These are phyloP conservation scores for Poecilia gillii DNA, from an alignment of 2,797 vertebrate genomes.

Conservation along the genomic window DNA sequence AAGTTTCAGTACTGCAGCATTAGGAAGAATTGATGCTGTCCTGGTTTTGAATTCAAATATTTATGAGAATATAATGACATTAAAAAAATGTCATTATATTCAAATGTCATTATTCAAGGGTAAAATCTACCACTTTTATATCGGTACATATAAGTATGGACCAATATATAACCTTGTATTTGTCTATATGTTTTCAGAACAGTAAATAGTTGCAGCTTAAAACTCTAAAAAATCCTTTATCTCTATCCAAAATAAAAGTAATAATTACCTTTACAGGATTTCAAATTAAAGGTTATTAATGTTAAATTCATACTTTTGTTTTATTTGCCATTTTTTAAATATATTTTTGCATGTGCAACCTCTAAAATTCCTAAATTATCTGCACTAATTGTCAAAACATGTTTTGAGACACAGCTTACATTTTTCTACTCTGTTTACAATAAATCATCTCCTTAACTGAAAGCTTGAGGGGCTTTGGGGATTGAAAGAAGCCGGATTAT, in stretches of 20 bases:
- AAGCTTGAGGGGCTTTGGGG: constrained; percentile 1
- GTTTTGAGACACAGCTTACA: not conserved
- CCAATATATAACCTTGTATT: not conserved
- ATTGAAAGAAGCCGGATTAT: constrained; percentile 21
- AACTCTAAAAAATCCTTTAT: not conserved
- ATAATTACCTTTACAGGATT: not conserved
- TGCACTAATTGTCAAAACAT: not conserved
- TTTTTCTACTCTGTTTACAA: not conserved
- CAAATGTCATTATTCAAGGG: not conserved
- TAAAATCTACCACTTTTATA: too few relatives aligned
- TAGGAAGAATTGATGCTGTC: not conserved
- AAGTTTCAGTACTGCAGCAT: not conserved
- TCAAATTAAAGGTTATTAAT: not conserved
- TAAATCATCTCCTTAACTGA: not conserved
- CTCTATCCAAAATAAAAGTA: not conserved
- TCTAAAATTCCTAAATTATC: not conserved
- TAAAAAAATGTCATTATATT: not conserved
- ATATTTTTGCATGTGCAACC: not conserved
- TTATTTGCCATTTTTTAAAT: not conserved
- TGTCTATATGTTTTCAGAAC: not conserved
- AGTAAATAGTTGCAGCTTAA: not conserved
- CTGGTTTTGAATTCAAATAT: not conserved
- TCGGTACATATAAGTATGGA: too few relatives aligned
- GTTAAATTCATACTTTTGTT: not conserved
- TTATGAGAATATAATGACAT: not conserved